These are phyloP conservation scores for Acanthosepion pharaonis DNA, from an alignment of 2,888 invertebrate species.

Conservation along the genomic window DNA sequence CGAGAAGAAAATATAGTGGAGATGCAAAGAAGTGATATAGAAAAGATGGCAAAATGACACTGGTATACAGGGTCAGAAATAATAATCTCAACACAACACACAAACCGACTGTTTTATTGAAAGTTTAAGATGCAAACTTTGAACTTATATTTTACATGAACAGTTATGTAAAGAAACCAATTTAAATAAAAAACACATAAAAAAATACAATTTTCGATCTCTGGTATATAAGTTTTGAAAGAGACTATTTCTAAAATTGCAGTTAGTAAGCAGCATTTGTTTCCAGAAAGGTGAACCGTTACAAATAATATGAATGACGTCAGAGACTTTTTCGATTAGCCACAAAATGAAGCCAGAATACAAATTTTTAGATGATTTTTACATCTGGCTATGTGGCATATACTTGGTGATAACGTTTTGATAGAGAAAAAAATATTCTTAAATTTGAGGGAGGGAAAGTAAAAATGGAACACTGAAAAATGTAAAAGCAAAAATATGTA, in stretches of 20 bases:
- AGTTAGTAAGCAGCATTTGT: not conserved
- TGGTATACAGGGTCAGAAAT: not conserved
- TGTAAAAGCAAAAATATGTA: not conserved
- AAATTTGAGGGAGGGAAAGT: not conserved
- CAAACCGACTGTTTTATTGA: too few relatives aligned
- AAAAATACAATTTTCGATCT: not conserved
- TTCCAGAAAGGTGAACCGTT: not conserved
- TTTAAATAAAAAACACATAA: too few relatives aligned
- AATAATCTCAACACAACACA: not conserved
- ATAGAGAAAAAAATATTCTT: not conserved
- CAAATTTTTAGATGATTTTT: not conserved
- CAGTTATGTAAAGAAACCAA: too few relatives aligned
- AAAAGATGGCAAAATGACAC: too few relatives aligned
- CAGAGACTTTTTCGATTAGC: not conserved
- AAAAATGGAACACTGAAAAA: not conserved
- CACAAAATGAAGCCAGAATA: not conserved
- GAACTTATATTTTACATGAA: too few relatives aligned
- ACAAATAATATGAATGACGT: not conserved
- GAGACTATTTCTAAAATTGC: not conserved
- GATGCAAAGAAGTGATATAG: too few relatives aligned
- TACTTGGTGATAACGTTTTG: not conserved
- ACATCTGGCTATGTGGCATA: not conserved
- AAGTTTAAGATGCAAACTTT: too few relatives aligned
- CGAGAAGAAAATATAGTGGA: too few relatives aligned
- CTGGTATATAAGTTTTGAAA: not conserved